Evolutionary conservation across 2,888 invertebrate species (phyloP), one percentile per base, ranked within the genome.

Genomic region (Esperia sulphurella): DNA sequence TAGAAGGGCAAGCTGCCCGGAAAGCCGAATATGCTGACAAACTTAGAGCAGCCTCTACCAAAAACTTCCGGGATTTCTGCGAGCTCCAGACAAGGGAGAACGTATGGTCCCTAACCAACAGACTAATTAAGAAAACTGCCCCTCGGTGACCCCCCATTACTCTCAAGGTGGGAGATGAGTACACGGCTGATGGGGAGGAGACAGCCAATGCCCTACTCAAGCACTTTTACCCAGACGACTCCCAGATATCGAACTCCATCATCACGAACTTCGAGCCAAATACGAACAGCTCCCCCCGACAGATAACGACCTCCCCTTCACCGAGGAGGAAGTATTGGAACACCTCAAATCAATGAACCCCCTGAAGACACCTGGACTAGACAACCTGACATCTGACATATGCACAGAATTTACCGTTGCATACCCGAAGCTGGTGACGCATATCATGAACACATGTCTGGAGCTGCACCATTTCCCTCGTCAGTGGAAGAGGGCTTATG

Each of bases 21-120:
- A 51, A 37, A 14, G 8, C 31, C 0, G 43, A 48, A 14, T 58
- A 59, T 39, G 14, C 50, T 0, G 37, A 51, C 0, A 47, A 49
- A 0, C 35, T 59, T 0, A 29, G 41, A 0, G 28, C 21, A 0
- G 50, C 48, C 0, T 57, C 61, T 0, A 50, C 53, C 0, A 28
- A 49, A 0, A 29, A 54, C 30, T 65, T 61, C 28, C 44, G 50
- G 3, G 52, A 61, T 1, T 66, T 66, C 9, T 66, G 61, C 31
- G 42, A 13, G 0, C 12, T 7, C 0, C 63, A 63, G 41, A 48
- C 14, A 0, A 43, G 35, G 21, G 40, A 46, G 14, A 21, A 43
- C 14, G 41, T 50, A 0, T 42, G 46, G 43, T 14, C 43, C 8
- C 10, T 40, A 1, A 43, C 46, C 0, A 50, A 50, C 31, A 40